Conservation (phyloP, 1,140 invertebrate species). For the Drosophila setifemur region DNA sequence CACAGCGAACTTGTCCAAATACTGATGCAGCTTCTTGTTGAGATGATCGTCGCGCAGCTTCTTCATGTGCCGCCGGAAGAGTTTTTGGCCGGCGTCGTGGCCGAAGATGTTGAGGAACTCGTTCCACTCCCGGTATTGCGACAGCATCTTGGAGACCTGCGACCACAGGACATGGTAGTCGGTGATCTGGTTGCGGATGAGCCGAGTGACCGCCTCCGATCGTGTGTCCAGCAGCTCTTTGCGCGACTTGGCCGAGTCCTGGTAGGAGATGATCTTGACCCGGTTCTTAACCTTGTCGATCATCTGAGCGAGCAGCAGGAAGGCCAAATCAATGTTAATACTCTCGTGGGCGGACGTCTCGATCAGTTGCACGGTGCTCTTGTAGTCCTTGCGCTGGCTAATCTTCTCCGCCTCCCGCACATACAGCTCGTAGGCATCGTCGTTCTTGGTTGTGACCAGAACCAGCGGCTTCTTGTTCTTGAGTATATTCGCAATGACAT, state of each 20-base stretch:
- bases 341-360: constrained; percentile 98
- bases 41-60: constrained; percentile 94
- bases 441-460: constrained; percentile 97
- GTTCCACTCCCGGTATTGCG: constrained; percentile 94
- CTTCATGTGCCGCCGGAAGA: constrained; percentile 92
- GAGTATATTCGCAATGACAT: constrained; percentile 91
- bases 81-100: constrained; percentile 90
- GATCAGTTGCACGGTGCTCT: constrained; percentile 92
- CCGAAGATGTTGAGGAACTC: constrained; percentile 94
- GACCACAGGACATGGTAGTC: constrained; percentile 95
- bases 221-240: constrained; percentile 95
- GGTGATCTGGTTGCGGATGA: constrained; percentile 90
- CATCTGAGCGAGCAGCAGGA: constrained; percentile 95
- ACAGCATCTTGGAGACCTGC: constrained; percentile 92
- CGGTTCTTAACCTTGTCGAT: constrained; percentile 89
- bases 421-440: constrained; percentile 94
- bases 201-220: constrained; percentile 92
- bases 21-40: constrained; percentile 90
- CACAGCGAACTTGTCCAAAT: constrained; percentile 91
- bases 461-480: constrained; percentile 98
- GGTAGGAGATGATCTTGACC: constrained; percentile 90
- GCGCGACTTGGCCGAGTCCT: constrained; percentile 92
- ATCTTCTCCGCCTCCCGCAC: constrained; percentile 95
- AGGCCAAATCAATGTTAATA: constrained; percentile 97
- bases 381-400: constrained; percentile 95